These are phyloP conservation scores for Pheosia gnoma DNA, from an alignment of 2,888 invertebrate species.

Conservation along the genomic window DNA sequence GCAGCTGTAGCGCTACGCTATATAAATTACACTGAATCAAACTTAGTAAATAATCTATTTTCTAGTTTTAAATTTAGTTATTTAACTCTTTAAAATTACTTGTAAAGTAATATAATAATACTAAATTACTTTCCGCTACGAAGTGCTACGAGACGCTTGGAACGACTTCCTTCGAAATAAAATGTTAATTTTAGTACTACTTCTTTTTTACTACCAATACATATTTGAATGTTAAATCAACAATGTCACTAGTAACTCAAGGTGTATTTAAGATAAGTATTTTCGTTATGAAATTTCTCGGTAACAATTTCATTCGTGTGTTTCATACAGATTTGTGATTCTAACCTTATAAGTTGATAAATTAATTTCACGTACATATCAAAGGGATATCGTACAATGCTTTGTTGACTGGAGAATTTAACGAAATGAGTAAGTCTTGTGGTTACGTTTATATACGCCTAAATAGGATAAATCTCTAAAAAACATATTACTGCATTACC, in stretches of 20 bases:
- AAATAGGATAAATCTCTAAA: not conserved
- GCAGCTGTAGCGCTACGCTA: no score
- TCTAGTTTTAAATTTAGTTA: no score
- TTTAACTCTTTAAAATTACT: no score
- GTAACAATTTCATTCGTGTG: not conserved
- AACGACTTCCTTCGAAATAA: not conserved
- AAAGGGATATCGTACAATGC: slow-evolving; percentile 20
- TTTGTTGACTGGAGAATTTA: slow-evolving; percentile 8
- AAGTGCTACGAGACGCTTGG: slow-evolving; percentile 39
- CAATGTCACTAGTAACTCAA: no score
- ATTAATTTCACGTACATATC: slow-evolving; percentile 12
- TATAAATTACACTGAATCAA: no score
- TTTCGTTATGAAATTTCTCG: not conserved
- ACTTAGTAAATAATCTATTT: no score
- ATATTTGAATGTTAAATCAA: no score
- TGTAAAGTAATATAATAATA: not conserved
- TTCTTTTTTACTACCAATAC: not conserved
- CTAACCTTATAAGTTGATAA: slow-evolving; percentile 17
- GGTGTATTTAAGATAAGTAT: not conserved
- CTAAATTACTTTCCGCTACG: not conserved
- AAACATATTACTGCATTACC: not conserved
- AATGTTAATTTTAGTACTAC: not conserved
- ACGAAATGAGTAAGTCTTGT: not conserved
- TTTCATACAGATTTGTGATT: slow-evolving; percentile 12
- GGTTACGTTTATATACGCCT: not conserved